Percentiles rank a stretch among this genome's conserved stretches.
Conservation (phyloP, 2,113 vertebrate genomes). For the Microtus ochrogaster region DNA sequence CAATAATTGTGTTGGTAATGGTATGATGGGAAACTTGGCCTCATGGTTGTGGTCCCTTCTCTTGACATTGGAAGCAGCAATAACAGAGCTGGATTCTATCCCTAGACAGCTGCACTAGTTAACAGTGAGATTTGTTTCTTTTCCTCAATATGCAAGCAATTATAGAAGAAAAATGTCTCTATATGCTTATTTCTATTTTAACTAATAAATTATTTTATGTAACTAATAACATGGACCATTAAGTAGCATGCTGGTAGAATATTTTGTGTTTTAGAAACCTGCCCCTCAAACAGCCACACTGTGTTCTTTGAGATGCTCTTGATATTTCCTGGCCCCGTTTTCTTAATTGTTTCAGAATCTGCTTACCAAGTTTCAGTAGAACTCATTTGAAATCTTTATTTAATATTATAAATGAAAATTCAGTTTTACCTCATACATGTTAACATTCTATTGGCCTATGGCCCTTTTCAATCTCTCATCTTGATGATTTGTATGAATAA, state of each 20-base stretch:
- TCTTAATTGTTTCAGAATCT: background rate
- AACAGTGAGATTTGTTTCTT: background rate
- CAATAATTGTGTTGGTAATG: too few species aligned
- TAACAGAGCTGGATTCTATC: background rate
- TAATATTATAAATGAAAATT: background rate
- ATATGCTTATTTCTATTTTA: background rate
- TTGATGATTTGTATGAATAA: background rate
- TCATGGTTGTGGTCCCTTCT: background rate
- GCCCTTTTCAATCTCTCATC: background rate
- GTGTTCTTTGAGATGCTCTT: background rate
- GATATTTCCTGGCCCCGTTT: background rate
- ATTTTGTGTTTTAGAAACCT: too few species aligned
- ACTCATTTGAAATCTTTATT: background rate
- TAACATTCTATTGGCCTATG: background rate
- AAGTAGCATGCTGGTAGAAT: background rate
- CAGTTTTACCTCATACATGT: background rate
- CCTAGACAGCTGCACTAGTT: background rate
- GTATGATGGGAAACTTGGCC: background rate
- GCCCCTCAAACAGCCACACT: background rate
- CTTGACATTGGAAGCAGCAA: too few species aligned
- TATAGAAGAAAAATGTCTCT: background rate
- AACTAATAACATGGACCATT: background rate
- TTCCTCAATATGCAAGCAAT: background rate
- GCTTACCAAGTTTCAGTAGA: background rate
- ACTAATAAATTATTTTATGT: background rate